Conservation (phyloP, 2,113 vertebrate species). For the Epinephelus fuscoguttatus region DNA sequence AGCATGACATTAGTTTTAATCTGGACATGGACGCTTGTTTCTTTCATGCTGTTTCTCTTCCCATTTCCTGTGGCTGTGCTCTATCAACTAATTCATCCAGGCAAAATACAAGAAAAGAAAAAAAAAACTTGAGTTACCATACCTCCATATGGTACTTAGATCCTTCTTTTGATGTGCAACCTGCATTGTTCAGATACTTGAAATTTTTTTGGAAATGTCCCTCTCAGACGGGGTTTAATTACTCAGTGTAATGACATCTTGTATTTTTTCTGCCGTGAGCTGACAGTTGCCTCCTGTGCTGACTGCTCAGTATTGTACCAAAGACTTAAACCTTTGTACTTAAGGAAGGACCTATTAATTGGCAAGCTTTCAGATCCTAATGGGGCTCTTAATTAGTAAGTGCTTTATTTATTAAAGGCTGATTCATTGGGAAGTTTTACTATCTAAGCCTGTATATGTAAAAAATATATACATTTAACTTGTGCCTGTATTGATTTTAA, state of each 20-base stretch:
- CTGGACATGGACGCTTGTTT: too few species aligned
- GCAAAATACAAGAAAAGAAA: background rate
- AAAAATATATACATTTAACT: background rate
- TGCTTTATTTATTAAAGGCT: slow-evolving; percentile 40
- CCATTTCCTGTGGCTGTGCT: too few species aligned
- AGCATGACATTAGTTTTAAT: too few species aligned
- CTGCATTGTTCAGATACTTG: background rate
- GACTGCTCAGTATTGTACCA: slow-evolving; percentile 16
- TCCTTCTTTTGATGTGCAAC: background rate
- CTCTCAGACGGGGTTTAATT: background rate
- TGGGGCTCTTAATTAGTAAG: slow-evolving; percentile 40
- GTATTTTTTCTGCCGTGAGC: background rate
- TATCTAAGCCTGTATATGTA: background rate
- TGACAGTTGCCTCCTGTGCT: background rate
- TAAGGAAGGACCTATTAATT: slow-evolving; percentile 21
- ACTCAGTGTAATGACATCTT: background rate
- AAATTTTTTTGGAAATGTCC: background rate
- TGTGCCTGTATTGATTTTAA: background rate
- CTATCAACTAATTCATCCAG: too few species aligned
- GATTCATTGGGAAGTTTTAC: slow-evolving; percentile 18
- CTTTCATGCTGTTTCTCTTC: too few species aligned
- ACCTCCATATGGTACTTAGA: background rate
- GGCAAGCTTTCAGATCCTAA: slow-evolving; percentile 25
- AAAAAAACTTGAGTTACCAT: background rate
- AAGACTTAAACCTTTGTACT: slow-evolving; percentile 18